A percentile compares a stretch with the other conserved stretches of the same genome.
These are phyloP conservation scores for Lophius americanus DNA, from an alignment of 2,797 vertebrate species.

Conservation along the genomic window DNA sequence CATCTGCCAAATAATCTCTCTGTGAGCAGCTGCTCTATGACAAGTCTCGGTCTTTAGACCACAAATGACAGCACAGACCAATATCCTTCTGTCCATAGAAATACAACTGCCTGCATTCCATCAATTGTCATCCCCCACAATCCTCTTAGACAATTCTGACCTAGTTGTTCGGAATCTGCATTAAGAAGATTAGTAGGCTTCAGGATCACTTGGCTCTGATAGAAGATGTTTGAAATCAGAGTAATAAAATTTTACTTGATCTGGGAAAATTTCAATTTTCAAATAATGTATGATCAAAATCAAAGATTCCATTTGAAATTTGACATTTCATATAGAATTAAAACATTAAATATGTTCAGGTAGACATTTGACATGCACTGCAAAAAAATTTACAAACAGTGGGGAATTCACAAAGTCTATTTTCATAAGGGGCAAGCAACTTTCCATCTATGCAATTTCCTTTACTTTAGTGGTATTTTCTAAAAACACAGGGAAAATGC, in stretches of 20 bases:
- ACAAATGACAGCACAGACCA: constrained; percentile 30
- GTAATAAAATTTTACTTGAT: not conserved
- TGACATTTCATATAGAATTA: not conserved
- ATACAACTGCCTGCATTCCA: constrained; percentile 15
- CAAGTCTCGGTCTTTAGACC: constrained; percentile 18
- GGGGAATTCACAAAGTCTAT: not conserved
- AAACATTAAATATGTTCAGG: not conserved
- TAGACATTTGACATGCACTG: not conserved
- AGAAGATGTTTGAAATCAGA: not conserved
- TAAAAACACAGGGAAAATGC: not conserved
- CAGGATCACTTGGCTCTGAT: constrained; percentile 6
- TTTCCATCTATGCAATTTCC: not conserved
- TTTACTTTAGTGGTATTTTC: not conserved
- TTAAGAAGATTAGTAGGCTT: constrained; percentile 46
- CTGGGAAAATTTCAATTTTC: not conserved
- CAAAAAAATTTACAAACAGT: constrained; percentile 11
- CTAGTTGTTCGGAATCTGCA: constrained; percentile 53
- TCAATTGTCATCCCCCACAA: constrained; percentile 8
- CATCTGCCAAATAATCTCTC: constrained; percentile 33
- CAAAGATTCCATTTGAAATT: not conserved
- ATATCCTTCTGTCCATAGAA: constrained; percentile 45
- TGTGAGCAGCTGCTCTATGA: constrained; percentile 47
- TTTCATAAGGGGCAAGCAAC: not conserved
- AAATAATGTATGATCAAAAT: not conserved
- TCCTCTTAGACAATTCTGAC: constrained; percentile 49